Base-by-base conservation (phyloP, 2,113 vertebrate genomes). In the Macquaria australasica region DNA sequence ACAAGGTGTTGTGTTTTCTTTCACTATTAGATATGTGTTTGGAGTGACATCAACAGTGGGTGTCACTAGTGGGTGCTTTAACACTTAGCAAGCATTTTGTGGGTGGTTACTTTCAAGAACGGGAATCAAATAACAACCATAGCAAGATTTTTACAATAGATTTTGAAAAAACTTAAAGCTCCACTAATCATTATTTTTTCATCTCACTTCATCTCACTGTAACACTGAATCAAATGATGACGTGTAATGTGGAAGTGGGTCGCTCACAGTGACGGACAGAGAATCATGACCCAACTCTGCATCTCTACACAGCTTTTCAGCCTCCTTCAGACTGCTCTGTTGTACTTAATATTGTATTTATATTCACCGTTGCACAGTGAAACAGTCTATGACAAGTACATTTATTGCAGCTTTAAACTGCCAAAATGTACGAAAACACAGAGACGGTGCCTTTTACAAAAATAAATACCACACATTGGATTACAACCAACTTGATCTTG, bases 1-100 rank as follows among this genome's bases (percentile, higher is more conserved):
- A 53, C 39, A 53, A 88, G 92, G 72, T 87, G 90, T 78, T 76
- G 70, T 84, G 84, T 82, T 92, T 77, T 60, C 67, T 83, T 60
- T 21, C 45, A 16, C 15, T 37, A 9, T 34, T 68, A 28, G 37
- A 21, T 23, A 73, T 23, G 81, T 72, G 79, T 73, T 53, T 79
- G 43, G 21, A 50, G 25, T 48, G 45, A 67, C 73, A 60, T 45
- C 9, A 6, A 34, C 45, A 45, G 43, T 45, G 62, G 37, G 86
- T 53, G 60, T 81, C 31, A 23, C 34, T 3, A 18, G 23, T 23
- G 7, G 59, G 7, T 67, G 76, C 15, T 59, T 34, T 48, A 55
- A 77, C 48, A 39, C 31, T 34, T 25, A 53, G 18, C 37, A 20
- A 73, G 20, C 12, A 25, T 43, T 55, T 63, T 59, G 53, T 69